Conservation (phyloP, 2,888 invertebrate species). For the Heteromyza rotundicornis region DNA sequence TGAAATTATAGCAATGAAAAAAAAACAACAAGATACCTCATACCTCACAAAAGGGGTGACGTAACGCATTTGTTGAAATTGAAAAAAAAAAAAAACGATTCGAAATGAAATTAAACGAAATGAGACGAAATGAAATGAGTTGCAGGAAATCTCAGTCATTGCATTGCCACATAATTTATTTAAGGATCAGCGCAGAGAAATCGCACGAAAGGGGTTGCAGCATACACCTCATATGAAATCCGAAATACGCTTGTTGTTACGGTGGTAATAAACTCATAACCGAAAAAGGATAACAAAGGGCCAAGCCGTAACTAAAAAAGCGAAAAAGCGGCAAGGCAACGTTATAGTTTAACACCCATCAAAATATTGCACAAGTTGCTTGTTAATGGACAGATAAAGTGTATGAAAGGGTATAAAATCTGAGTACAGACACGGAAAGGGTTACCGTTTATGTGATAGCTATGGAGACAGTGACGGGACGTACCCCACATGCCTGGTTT, state of each 20-base stretch:
- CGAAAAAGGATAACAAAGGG: slow-evolving; percentile 27
- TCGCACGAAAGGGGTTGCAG: neutral
- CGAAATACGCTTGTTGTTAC: neutral
- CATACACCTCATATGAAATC: neutral
- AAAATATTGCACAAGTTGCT: slow-evolving; percentile 2
- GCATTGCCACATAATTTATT: slow-evolving; percentile 35
- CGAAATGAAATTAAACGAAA: slow-evolving; percentile 11
- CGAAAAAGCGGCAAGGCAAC: neutral
- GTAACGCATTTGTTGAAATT: slow-evolving; percentile 2
- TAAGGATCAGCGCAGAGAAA: neutral
- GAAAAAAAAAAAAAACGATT: neutral
- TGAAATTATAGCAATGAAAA: too few species aligned
- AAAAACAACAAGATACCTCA: neutral
- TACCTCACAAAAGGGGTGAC: slow-evolving; percentile 4
- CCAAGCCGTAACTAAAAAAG: neutral
- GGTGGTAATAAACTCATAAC: slow-evolving; percentile 50
- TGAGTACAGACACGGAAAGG: neutral
- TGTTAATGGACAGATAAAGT: slow-evolving; percentile 4
- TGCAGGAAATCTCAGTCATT: slow-evolving; percentile 17
- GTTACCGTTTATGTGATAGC: neutral
- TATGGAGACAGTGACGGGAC: neutral
- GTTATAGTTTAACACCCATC: neutral
- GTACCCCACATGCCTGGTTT: too few species aligned
- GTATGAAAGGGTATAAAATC: too few species aligned
- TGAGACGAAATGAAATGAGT: too few species aligned